Evolutionary conservation across 2,113 vertebrate genomes (phyloP), one percentile per base, ranked within the genome.

Genomic region (Capricornis sumatraensis): DNA sequence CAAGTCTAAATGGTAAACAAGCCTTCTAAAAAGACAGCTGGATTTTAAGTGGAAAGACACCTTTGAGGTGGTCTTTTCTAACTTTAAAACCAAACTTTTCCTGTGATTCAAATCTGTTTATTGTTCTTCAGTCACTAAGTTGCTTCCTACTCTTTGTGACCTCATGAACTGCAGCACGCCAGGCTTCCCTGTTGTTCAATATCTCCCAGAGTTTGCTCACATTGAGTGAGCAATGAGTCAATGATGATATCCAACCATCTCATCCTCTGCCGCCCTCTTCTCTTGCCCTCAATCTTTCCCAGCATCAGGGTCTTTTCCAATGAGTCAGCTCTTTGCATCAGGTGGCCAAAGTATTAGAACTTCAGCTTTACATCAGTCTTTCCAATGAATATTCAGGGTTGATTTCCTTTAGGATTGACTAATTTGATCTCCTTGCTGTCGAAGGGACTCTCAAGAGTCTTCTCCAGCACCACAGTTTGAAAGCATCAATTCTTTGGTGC

Each of bases 81-180:
- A 79, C 74, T 96, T 91, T 28, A 47, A 97, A 88, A 55, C 36
- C 58, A 89, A 89, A 47, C 45, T 6, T 36, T 62, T 15, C 16
- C 52, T 85, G 1, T 16, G 12, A 62, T 85, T 89, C 50, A 47
- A 14, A 82, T 47, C 81, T 50, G 28, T 10, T 53, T 43, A 67
- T 71, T 74, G 71, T 43, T 76, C 11, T 76, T 76, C 36, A 27
- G 36, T 43, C 23, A 43, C 71, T 76, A 27, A 74, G 71, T 76
- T 7, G 71, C 36, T 21, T 76, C 36, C 71, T 16, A 76, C 71
- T 43, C 36, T 76, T 27, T 43, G 71, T 43, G 40, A 76, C 40
- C 40, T 43, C 23, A 27, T 40, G 40, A 27, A 6, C n/a, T 40
- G n/a, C 5, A 76, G 40, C 23, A 27, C 0, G 0, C 6, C 71